Conservation (phyloP, 2,888 invertebrate genomes). For the Leptinotarsa haldemani region DNA sequence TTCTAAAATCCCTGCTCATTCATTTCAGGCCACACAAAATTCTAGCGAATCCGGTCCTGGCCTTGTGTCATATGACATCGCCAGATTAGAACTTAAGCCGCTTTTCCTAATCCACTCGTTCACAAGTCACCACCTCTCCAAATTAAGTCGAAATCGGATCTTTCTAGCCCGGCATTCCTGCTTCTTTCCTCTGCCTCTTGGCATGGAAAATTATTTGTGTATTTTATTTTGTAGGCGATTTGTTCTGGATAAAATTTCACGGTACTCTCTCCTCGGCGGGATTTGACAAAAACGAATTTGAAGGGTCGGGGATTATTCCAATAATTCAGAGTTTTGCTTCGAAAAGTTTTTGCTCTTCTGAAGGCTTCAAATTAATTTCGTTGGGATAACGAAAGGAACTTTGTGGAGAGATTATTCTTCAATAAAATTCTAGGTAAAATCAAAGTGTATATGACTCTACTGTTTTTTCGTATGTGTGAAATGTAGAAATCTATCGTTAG, state of each 20-base stretch:
- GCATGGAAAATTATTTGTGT: constrained; percentile 50
- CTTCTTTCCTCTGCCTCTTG: constrained; percentile 46
- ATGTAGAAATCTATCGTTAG: too few relatives aligned
- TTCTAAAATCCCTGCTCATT: too few relatives aligned
- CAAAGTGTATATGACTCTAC: too few relatives aligned
- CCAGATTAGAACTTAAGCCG: constrained; percentile 47
- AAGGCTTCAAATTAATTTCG: background rate
- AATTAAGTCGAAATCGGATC: constrained; percentile 57
- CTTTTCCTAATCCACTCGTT: constrained; percentile 56
- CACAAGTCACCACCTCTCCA: constrained; percentile 57
- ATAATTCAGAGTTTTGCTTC: constrained; percentile 19
- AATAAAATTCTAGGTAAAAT: too few relatives aligned
- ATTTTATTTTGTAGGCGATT: constrained; percentile 50
- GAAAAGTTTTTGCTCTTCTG: background rate
- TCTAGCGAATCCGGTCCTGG: background rate
- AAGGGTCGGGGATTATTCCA: constrained; percentile 32
- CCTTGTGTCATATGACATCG: background rate
- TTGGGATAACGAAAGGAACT: background rate
- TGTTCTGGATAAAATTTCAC: constrained; percentile 53
- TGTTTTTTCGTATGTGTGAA: too few relatives aligned
- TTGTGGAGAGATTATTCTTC: background rate
- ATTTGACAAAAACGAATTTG: constrained; percentile 40
- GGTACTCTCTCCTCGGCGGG: constrained; percentile 37
- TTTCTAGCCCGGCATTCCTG: constrained; percentile 44
- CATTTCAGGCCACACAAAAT: too few relatives aligned